Conservation (phyloP, 2,797 vertebrate species). For the Dendrocincla fuliginosa region DNA sequence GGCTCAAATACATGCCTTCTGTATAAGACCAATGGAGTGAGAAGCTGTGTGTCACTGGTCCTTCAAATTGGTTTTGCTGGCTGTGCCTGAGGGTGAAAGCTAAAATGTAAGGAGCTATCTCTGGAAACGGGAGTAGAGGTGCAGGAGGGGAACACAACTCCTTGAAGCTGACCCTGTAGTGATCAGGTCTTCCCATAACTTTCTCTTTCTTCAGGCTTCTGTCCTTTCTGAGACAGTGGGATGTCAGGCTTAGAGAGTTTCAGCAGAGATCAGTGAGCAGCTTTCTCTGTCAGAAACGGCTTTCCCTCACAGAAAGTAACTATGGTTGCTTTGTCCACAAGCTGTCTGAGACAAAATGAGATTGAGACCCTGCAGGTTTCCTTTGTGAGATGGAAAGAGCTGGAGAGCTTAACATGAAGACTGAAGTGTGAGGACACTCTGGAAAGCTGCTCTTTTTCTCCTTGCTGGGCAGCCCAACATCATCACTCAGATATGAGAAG, state of each 20-base stretch:
- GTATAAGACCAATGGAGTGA: neutral
- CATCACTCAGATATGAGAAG: accelerated
- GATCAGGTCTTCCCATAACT: neutral
- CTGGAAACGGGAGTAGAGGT: neutral
- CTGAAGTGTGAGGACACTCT: neutral
- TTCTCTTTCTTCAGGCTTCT: neutral
- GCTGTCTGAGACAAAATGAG: neutral
- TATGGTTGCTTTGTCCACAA: neutral
- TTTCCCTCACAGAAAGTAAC: neutral
- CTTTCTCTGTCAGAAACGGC: neutral
- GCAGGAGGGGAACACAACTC: neutral
- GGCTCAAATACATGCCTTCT: neutral
- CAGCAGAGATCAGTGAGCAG: neutral
- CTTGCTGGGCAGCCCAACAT: neutral
- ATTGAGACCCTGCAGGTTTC: neutral
- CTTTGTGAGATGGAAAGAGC: neutral
- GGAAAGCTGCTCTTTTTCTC: neutral
- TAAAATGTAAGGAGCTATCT: neutral
- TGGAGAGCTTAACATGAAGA: neutral
- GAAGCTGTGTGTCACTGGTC: neutral
- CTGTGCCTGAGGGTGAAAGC: neutral
- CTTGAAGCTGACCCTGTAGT: neutral
- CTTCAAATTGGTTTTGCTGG: neutral
- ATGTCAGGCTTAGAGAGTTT: neutral
- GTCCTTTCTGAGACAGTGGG: neutral